These are phyloP conservation scores for Tragelaphus buxtoni DNA, from an alignment of 2,113 vertebrate species.

Conservation along the genomic window DNA sequence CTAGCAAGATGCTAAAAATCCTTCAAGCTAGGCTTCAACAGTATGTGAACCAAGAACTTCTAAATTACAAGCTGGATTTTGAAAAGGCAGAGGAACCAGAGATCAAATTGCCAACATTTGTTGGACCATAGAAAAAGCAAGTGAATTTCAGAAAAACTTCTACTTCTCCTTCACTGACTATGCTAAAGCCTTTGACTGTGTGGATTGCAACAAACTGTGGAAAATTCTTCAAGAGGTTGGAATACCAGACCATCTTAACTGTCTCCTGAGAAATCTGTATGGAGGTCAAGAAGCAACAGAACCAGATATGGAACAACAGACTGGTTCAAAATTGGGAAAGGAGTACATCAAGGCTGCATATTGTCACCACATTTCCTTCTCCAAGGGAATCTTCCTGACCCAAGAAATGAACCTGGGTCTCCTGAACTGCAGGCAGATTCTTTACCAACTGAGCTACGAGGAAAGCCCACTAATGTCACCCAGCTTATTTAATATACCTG, in stretches of 20 bases:
- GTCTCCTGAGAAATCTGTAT: background rate
- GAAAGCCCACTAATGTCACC: background rate
- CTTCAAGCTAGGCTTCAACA: background rate
- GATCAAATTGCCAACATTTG: background rate
- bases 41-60: background rate
- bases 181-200: background rate
- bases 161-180: background rate
- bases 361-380: background rate
- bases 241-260: background rate
- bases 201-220: background rate
- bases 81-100: background rate
- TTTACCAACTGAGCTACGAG: background rate
- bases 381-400: background rate
- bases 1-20: background rate
- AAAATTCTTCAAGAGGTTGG: background rate
- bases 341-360: background rate
- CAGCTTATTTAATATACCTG: background rate
- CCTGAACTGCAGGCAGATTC: background rate
- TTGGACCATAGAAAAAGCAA: background rate
- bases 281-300: background rate
- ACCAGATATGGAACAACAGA: background rate
- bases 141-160: background rate
- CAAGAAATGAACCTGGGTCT: background rate
- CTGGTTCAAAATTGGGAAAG: background rate
- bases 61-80: background rate